Evolutionary conservation across 2,113 vertebrate species (phyloP).

Genomic region (Brienomyrus brachyistius): DNA sequence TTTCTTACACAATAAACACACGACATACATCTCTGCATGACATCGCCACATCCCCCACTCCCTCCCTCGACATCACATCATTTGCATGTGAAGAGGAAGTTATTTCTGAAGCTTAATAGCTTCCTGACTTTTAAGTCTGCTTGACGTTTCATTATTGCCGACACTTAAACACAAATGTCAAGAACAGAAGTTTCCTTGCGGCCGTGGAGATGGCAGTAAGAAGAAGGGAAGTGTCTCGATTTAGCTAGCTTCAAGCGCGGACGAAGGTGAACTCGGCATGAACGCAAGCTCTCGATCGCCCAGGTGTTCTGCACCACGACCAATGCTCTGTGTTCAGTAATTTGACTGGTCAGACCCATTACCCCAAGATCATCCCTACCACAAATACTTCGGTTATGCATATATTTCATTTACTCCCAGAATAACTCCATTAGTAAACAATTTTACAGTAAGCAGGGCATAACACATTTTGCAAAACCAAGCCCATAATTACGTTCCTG

Average conservation of each 20-base stretch:
- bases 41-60: neutral
- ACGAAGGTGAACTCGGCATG: neutral
- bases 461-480: neutral
- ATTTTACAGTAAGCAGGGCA: neutral
- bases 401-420: neutral
- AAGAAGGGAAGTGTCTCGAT: neutral
- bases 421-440: neutral
- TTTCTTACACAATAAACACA: neutral
- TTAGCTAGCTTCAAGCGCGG: neutral
- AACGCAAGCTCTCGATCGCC: neutral
- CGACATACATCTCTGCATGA: neutral
- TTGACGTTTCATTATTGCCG: constrained; percentile 6
- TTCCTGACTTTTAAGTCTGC: neutral
- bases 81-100: constrained; percentile 12
- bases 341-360: neutral
- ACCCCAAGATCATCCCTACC: neutral
- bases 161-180: constrained; percentile 4
- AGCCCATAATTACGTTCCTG: neutral
- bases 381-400: neutral
- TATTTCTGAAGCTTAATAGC: constrained; percentile 6
- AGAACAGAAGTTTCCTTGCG: neutral
- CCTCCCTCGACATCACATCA: neutral
- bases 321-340: neutral
- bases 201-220: neutral
- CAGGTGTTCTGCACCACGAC: neutral